phyloP scores from a whole-genome alignment of 2,888 invertebrate species.

The Mystacides longicornis region DNA sequence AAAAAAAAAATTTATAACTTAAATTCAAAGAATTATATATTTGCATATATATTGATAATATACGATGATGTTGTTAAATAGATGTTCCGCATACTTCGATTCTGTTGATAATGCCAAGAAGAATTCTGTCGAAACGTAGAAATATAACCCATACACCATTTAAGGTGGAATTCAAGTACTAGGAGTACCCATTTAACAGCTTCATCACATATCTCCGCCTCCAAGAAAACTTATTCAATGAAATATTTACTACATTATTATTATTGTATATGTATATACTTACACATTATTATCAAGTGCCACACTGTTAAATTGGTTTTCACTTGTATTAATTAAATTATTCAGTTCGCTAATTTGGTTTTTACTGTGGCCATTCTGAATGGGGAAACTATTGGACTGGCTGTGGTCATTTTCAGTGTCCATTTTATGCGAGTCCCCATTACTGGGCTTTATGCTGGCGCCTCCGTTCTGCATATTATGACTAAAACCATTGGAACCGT shows the following conservation, averaged over 20 bases:
- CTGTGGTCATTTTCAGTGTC: constrained; percentile 12
- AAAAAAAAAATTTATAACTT: too few relatives aligned
- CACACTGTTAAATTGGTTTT: constrained; percentile 24
- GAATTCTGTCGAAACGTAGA: too few relatives aligned
- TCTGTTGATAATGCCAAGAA: too few relatives aligned
- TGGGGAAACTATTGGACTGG: constrained; percentile 19
- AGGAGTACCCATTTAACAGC: too few relatives aligned
- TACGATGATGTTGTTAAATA: too few relatives aligned
- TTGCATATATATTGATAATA: too few relatives aligned
- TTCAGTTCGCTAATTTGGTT: constrained; percentile 25
- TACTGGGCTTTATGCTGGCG: constrained; percentile 10
- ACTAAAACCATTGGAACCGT: constrained; percentile 13
- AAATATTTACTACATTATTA: background rate
- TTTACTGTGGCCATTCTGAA: constrained; percentile 26
- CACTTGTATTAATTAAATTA: constrained; percentile 25
- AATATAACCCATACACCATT: too few relatives aligned
- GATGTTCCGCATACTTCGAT: too few relatives aligned
- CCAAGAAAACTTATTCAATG: background rate
- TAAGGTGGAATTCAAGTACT: too few relatives aligned
- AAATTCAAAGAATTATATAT: too few relatives aligned
- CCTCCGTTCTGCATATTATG: constrained; percentile 18
- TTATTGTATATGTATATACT: constrained; percentile 15
- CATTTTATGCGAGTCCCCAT: constrained; percentile 15
- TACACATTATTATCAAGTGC: constrained; percentile 25
- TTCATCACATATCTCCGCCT: too few relatives aligned